Evolutionary conservation across 2,888 invertebrate species (phyloP), one percentile per base, ranked within the genome.

Genomic region (Melikaiella ostensackeni): DNA sequence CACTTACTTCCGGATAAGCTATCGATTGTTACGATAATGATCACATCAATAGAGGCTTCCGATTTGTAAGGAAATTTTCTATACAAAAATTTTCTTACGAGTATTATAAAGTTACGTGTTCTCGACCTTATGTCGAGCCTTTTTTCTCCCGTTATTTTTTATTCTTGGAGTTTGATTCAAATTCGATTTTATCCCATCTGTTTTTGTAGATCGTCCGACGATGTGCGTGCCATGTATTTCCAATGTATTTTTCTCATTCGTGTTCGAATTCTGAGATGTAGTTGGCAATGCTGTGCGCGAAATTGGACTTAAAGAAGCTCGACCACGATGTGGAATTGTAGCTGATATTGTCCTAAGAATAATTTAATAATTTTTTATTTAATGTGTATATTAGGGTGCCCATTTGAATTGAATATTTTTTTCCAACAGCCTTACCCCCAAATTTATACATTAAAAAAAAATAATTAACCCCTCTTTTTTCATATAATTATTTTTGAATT

Each of bases 271-370:
- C 46, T 84, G 81, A 57, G 85, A 80, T 35, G 88, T 85, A 21
- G 79, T 76, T 57, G 85, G 79, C 64, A 85, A 83, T 19, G 80
- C 74, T 6, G 85, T 78, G 11, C 83, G 86, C 38, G 85, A 82
- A 81, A 90, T 89, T 24, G 90, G 90, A 81, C 88, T 90, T 76
- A 90, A 79, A 16, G 89, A 86, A 81, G 86, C 87, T 62, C 84
- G 85, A 66, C 80, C 85, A 57, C 86, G 84, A 16, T 84, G 85
- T 9, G 86, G 80, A 11, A 82, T 57, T 35, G 81, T 76, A 7
- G 87, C 84, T 38, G 86, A 84, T 16, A 85, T 82, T 64, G 83
- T 84, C 76, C 84, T 76, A 38, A 59, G 6, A 61, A 50, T 19
- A 4, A 30, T 74, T 74, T 59, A 55, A 80, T 59, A 6, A 27